Conservation (phyloP, 2,888 invertebrate genomes). For the Macrophya annulata region DNA sequence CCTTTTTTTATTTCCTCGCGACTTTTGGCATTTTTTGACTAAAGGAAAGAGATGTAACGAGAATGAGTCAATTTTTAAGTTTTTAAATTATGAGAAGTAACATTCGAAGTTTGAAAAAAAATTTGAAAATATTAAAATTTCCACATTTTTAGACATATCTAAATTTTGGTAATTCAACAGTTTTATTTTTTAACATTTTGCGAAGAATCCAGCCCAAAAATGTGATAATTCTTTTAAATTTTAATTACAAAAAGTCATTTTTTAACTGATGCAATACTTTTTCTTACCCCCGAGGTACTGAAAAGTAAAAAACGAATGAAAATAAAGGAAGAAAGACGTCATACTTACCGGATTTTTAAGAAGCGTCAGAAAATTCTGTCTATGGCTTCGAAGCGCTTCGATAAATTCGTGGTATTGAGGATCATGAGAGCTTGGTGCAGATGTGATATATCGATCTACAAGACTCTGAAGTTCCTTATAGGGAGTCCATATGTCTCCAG, state of each 20-base stretch:
- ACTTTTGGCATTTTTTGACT: constrained; percentile 90
- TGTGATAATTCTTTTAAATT: background rate
- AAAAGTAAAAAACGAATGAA: background rate
- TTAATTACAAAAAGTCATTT: no score
- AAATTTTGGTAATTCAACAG: background rate
- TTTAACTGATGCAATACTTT: no score
- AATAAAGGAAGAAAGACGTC: background rate
- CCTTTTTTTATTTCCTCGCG: constrained; percentile 92
- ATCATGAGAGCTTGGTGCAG: constrained; percentile 82
- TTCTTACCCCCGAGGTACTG: background rate
- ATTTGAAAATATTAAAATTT: background rate
- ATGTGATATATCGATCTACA: constrained; percentile 86
- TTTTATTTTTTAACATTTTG: background rate
- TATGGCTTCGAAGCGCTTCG: constrained; percentile 90
- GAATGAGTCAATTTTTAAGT: constrained; percentile 4
- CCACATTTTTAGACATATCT: background rate
- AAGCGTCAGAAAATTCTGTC: constrained; percentile 92
- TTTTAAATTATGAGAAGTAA: background rate
- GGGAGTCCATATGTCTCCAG: constrained; percentile 92
- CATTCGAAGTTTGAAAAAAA: background rate
- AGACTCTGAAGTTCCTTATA: constrained; percentile 89
- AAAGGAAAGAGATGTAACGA: constrained; percentile 61
- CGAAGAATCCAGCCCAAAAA: background rate
- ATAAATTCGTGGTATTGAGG: constrained; percentile 84
- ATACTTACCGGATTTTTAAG: constrained; percentile 92